A percentile compares a stretch with the other conserved stretches of the same genome.
These are phyloP conservation scores for Neofelis nebulosa DNA, from an alignment of 2,113 vertebrate species.

Conservation along the genomic window DNA sequence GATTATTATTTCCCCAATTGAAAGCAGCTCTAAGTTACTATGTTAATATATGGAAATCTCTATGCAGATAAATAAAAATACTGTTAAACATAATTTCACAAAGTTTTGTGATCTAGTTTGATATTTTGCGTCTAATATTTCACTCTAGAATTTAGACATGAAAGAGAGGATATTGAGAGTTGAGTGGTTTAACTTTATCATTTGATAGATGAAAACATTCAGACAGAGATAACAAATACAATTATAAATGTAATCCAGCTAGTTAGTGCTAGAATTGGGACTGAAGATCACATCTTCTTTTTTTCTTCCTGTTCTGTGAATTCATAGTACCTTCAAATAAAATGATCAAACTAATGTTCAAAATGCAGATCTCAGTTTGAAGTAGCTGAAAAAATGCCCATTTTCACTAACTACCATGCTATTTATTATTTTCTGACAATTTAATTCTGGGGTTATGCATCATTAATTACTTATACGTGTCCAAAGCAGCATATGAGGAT, in stretches of 20 bases:
- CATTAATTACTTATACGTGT: background rate
- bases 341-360: background rate
- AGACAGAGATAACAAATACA: background rate
- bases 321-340: background rate
- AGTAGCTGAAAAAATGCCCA: background rate
- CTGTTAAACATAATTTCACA: background rate
- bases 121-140: slow-evolving; percentile 32
- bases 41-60: slow-evolving; percentile 38
- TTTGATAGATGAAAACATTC: slow-evolving; percentile 23
- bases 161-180: background rate
- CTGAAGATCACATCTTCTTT: background rate
- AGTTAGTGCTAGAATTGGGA: background rate
- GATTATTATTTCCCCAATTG: background rate
- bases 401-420: background rate
- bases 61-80: background rate
- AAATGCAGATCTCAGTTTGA: background rate
- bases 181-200: background rate
- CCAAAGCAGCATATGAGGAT: background rate
- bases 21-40: background rate
- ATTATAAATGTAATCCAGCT: background rate
- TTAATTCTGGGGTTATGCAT: background rate
- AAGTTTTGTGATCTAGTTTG: background rate
- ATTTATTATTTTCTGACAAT: background rate
- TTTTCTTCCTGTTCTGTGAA: background rate
- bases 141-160: background rate